Evolutionary conservation across 2,888 invertebrate species (phyloP).

Genomic region (Nomada hirtipes): DNA sequence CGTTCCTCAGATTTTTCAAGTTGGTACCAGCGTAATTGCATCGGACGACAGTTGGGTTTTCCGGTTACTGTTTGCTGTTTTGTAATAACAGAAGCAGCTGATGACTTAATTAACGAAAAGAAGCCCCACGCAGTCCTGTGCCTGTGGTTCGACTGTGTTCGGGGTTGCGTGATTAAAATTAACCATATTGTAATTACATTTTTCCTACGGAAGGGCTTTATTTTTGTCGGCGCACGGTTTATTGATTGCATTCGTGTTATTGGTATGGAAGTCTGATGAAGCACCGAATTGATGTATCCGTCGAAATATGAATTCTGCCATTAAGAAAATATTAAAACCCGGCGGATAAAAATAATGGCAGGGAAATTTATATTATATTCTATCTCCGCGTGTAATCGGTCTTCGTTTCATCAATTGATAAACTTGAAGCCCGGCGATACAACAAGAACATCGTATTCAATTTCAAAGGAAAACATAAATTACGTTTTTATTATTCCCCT

Average conservation of each 20-base stretch:
- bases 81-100: not conserved
- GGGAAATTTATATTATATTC: not conserved
- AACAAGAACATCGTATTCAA: no score
- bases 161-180: slow-evolving; percentile 31
- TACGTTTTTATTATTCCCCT: no score
- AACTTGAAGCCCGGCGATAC: no score
- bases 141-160: not conserved
- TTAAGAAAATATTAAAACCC: slow-evolving; percentile 17
- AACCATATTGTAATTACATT: slow-evolving; percentile 30
- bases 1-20: not conserved
- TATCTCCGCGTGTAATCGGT: not conserved
- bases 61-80: not conserved
- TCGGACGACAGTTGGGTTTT: not conserved
- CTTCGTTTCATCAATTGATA: no score
- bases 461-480: no score
- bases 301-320: slow-evolving; percentile 15
- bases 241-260: slow-evolving; percentile 30
- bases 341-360: slow-evolving; percentile 4
- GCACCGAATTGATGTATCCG: not conserved
- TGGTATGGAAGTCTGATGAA: slow-evolving; percentile 4
- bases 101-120: slow-evolving; percentile 29
- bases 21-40: not conserved
- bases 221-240: slow-evolving; percentile 13
- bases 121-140: not conserved
- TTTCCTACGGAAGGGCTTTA: slow-evolving; percentile 27